A percentile compares a stretch with the other conserved stretches of the same genome.
phyloP scores from a whole-genome alignment of 1,140 invertebrate species.

The Zaprionus vittiger region DNA sequence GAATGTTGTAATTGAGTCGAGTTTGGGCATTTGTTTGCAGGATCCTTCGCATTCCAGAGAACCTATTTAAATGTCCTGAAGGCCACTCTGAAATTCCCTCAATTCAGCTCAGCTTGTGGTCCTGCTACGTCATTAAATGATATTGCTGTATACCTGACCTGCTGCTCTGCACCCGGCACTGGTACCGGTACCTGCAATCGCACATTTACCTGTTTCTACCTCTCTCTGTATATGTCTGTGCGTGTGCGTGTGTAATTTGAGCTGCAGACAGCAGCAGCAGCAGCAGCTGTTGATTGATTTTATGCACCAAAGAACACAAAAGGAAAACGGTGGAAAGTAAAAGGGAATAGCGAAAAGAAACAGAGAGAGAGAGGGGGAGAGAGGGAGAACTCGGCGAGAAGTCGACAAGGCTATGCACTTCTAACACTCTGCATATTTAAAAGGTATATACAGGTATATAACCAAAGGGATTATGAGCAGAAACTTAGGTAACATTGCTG shows the following conservation, averaged over 20 bases:
- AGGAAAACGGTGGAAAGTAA: constrained; percentile 31
- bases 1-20: background rate
- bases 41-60: background rate
- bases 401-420: constrained; percentile 21
- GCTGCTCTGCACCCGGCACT: background rate
- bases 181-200: background rate
- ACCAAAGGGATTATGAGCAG: background rate
- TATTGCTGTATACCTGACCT: constrained; percentile 8
- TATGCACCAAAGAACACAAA: constrained; percentile 63
- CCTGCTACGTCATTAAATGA: constrained; percentile 2
- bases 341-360: constrained; percentile 16
- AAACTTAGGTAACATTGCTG: background rate
- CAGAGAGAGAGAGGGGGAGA: background rate
- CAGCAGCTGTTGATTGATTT: constrained; percentile 76
- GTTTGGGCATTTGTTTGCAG: background rate
- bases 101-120: background rate
- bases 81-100: constrained; percentile 2
- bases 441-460: background rate
- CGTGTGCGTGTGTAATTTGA: constrained; percentile 56
- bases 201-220: constrained; percentile 1
- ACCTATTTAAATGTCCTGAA: constrained; percentile 3
- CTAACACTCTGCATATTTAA: background rate
- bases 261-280: constrained; percentile 22
- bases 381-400: too few species aligned
- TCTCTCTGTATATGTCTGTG: background rate